These are phyloP conservation scores for Malurus alboscapulatus DNA, from an alignment of 2,113 vertebrate genomes.

Conservation along the genomic window DNA sequence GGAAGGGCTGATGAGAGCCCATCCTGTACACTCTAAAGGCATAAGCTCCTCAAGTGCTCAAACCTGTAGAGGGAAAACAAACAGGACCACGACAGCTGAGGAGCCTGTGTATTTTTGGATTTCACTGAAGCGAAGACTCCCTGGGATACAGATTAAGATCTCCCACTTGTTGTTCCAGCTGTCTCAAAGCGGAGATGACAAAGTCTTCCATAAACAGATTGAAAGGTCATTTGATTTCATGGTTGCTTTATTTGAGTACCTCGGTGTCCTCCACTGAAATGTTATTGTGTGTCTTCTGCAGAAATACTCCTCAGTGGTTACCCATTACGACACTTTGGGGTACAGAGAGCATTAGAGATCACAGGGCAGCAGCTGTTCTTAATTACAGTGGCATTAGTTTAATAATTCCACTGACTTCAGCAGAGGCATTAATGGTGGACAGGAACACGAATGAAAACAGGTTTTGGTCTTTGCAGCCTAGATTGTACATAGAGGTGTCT, in stretches of 20 bases:
- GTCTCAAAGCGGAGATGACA: background rate
- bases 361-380: background rate
- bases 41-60: background rate
- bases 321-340: background rate
- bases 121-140: background rate
- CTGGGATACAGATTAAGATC: conserved; percentile 10
- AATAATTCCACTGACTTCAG: background rate
- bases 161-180: background rate
- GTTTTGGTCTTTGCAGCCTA: background rate
- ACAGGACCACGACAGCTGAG: background rate
- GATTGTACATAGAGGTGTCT: background rate
- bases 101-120: conserved; percentile 12
- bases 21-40: background rate
- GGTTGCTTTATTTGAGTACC: background rate
- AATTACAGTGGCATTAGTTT: background rate
- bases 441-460: background rate
- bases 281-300: background rate
- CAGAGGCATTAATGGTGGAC: background rate
- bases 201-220: conserved; percentile 11
- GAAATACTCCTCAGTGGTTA: background rate
- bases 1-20: conserved; percentile 1
- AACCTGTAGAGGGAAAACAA: conserved; percentile 20
- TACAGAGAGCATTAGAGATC: background rate
- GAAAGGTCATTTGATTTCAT: conserved; percentile 43
- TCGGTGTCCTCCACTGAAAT: background rate